These are phyloP conservation scores for Peromyscus maniculatus DNA, from an alignment of 2,113 vertebrate genomes.

Conservation along the genomic window DNA sequence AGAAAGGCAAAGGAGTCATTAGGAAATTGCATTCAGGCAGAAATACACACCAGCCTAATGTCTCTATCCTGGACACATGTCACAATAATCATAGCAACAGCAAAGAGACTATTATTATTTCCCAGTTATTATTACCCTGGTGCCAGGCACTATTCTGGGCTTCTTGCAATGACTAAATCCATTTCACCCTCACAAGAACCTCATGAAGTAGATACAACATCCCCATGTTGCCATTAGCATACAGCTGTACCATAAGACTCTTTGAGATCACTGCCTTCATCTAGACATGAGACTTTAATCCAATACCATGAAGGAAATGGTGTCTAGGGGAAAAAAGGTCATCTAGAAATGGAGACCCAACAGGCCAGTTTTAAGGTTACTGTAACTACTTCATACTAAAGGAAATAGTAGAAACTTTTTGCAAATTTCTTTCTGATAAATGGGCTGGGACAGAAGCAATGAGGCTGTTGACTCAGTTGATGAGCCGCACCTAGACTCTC, in stretches of 20 bases:
- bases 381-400: conserved; percentile 36
- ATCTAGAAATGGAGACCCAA: background rate
- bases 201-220: background rate
- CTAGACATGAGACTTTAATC: background rate
- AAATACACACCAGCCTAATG: background rate
- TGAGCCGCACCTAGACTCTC: conserved; percentile 70
- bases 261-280: background rate
- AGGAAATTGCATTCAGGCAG: background rate
- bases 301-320: background rate
- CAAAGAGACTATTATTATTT: background rate
- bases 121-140: too few relatives aligned
- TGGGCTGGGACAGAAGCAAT: conserved; percentile 52
- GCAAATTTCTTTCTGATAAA: conserved; percentile 78
- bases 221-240: background rate
- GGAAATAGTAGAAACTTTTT: conserved; percentile 79
- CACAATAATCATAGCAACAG: background rate
- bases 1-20: background rate
- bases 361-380: background rate
- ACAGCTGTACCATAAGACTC: background rate
- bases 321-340: background rate
- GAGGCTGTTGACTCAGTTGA: conserved; percentile 62
- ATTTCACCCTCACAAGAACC: background rate
- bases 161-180: background rate
- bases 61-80: background rate
- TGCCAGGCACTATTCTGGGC: background rate